Base-by-base conservation (phyloP, 1,140 invertebrate genomes). In the Glossosoma conforme region DNA sequence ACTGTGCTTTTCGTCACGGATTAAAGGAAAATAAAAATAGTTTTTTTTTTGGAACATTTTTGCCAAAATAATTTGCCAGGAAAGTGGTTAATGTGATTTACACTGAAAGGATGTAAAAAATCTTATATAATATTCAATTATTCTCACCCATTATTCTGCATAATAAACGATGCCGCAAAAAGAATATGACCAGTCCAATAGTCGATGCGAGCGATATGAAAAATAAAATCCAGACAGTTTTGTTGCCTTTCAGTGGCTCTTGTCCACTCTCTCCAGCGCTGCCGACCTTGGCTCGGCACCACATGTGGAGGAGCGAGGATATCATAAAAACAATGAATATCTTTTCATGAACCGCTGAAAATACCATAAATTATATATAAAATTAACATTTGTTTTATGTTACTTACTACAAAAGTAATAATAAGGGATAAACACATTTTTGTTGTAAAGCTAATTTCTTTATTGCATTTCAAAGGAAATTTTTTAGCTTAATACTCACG, bases 321-420 rank as follows among this genome's bases (percentile, higher is more conserved):
- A 91, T 72, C 91, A 95, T 94, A 67, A 95, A 95, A 45, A 85
- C 77, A 59, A 94, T 89, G 72, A 95, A 94, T 61, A 94, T 86
- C 69, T 93, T 91, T 67, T 93, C 91, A 70, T 93, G 91, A 38
- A 93, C 75, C 61, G 89, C 90, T 93, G 72, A 48, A 86, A 85
- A 54, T 55, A 54, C 58, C 58, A 60, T 32, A 58, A 49, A 56
- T 44, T 44, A 54, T 43, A 49, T 22, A 9, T 18, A 36, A 13
- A 9, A 36, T 36, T 36, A 28, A n/a, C n/a, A n/a, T n/a, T n/a
- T n/a, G n/a, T n/a, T n/a, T n/a, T n/a, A n/a, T n/a, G n/a, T n/a
- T n/a, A n/a, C 37, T 21, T 19, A 44, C 14, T 43, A 45, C 9
- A 30, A 47, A 21, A 13, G 44, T 9, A 33, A 19, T 11, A 59